Evolutionary conservation across 2,113 vertebrate species (phyloP).

Genomic region (Campylomormyrus tamandua): DNA sequence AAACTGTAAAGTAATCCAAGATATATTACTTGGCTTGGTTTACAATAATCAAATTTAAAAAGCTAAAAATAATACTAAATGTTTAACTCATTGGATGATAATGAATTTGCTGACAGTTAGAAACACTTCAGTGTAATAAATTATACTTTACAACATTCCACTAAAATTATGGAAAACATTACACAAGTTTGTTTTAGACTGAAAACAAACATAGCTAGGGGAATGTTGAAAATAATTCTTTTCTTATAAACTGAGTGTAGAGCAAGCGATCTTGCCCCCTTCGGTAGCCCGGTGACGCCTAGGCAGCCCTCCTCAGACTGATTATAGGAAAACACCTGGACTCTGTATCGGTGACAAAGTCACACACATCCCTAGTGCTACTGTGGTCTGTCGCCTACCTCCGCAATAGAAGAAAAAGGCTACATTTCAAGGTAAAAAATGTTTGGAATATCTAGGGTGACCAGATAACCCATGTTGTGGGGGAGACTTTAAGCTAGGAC

Average conservation of each 20-base stretch:
- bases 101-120: slow-evolving; percentile 29
- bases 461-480: background rate
- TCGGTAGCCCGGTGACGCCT: background rate
- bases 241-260: background rate
- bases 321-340: background rate
- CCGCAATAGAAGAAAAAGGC: background rate
- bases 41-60: slow-evolving; percentile 19
- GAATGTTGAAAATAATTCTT: background rate
- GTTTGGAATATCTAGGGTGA: background rate
- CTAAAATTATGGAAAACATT: background rate
- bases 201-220: slow-evolving; percentile 8
- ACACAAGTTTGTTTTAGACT: background rate
- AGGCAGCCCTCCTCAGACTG: background rate
- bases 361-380: background rate
- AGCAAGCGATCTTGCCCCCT: background rate
- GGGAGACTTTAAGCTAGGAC: background rate
- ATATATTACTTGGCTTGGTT: slow-evolving; percentile 13
- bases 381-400: background rate
- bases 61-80: slow-evolving; percentile 12
- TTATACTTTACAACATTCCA: background rate
- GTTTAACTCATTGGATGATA: slow-evolving; percentile 35
- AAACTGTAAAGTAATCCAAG: slow-evolving; percentile 35
- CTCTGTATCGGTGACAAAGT: background rate
- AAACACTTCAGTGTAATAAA: background rate
- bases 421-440: background rate